Conservation (phyloP, 1,140 invertebrate species). For the Ostrea denselamellosa region DNA sequence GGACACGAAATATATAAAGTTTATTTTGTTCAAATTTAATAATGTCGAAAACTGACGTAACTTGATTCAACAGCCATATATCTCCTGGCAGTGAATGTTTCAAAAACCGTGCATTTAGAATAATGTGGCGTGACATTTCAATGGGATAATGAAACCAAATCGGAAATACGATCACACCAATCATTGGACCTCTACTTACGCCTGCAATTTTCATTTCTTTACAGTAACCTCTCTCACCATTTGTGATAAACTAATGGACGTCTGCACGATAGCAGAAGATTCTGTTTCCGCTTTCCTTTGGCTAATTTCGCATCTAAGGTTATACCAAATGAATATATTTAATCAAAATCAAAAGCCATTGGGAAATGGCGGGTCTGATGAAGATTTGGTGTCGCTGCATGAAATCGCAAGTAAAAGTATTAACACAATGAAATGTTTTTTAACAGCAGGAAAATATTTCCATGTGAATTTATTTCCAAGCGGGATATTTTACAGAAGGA, state of each 20-base stretch:
- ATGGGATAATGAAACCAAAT: conserved; percentile 15
- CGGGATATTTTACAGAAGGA: neutral
- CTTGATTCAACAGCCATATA: neutral
- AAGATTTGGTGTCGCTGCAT: neutral
- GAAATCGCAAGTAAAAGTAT: neutral
- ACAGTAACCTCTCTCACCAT: conserved; percentile 3
- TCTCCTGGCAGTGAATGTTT: neutral
- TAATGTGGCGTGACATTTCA: conserved; percentile 32
- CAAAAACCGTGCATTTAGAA: neutral
- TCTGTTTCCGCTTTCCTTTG: neutral
- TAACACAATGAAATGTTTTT: neutral
- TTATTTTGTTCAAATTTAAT: conserved; percentile 11
- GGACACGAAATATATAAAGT: neutral
- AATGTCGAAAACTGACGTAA: neutral
- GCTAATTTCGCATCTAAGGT: conserved; percentile 3
- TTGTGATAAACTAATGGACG: conserved; percentile 21
- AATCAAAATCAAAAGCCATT: conserved; percentile 15
- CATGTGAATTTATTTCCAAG: neutral
- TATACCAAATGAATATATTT: conserved; percentile 15
- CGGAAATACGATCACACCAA: neutral
- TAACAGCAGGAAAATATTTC: neutral
- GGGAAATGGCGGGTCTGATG: conserved; percentile 3
- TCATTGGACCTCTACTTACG: neutral
- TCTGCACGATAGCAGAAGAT: conserved; percentile 7
- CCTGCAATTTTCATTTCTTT: conserved; percentile 15